phyloP scores from a whole-genome alignment of 2,888 invertebrate species.

The Notocelia uddmanniana region DNA sequence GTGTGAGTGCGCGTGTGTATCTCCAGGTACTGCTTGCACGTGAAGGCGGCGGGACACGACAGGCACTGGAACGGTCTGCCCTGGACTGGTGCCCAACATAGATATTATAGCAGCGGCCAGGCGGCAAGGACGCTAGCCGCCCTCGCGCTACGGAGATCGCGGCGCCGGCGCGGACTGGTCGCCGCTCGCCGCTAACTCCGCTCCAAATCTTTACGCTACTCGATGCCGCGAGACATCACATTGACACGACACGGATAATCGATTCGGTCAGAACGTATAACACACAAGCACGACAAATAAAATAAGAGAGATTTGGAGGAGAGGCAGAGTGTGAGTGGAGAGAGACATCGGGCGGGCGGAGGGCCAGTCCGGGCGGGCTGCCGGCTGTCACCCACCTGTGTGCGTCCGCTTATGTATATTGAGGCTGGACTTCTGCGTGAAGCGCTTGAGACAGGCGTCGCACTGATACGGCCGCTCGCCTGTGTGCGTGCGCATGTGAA shows the following conservation, averaged over 20 bases:
- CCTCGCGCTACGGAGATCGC: conserved; percentile 78
- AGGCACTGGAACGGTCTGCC: conserved; percentile 86
- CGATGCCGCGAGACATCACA: conserved; percentile 42
- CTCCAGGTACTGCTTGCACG: conserved; percentile 87
- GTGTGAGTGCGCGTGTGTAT: conserved; percentile 88
- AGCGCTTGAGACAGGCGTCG: conserved; percentile 91
- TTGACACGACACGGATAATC: conserved; percentile 43
- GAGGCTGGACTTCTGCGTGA: conserved; percentile 93
- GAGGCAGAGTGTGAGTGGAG: conserved; percentile 63
- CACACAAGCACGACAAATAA: conserved; percentile 51
- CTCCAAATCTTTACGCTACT: conserved; percentile 66
- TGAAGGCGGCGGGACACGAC: conserved; percentile 87
- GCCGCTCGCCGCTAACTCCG: conserved; percentile 80
- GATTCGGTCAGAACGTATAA: conserved; percentile 31
- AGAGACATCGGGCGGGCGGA: conserved; percentile 71
- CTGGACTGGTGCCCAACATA: conserved; percentile 86
- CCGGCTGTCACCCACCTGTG: conserved; percentile 86
- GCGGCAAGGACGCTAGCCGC: conserved; percentile 79
- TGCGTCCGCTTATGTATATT: conserved; percentile 93
- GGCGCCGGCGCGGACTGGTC: conserved; percentile 83
- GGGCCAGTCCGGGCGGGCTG: conserved; percentile 76
- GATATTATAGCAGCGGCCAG: conserved; percentile 83
- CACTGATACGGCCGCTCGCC: conserved; percentile 89
- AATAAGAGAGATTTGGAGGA: conserved; percentile 63
- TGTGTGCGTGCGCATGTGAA: conserved; percentile 85